These are phyloP conservation scores for Myotis brandtii DNA, from an alignment of 2,113 vertebrate genomes.

Conservation along the genomic window DNA sequence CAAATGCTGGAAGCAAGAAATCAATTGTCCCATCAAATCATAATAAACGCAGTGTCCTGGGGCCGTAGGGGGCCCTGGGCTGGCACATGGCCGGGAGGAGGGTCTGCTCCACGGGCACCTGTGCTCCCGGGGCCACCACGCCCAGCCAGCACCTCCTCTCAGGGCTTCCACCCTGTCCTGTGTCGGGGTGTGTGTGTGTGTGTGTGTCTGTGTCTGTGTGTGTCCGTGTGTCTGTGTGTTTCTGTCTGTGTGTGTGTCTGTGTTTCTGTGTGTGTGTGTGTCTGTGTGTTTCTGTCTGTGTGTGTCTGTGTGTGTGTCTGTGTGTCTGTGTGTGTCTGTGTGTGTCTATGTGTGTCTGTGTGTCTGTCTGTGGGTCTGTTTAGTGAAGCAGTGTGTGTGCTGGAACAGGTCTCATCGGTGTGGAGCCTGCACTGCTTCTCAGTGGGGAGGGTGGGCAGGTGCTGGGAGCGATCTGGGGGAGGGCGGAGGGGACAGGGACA, in stretches of 20 bases:
- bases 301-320: not conserved
- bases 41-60: not conserved
- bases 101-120: too few relatives aligned
- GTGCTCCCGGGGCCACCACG: too few relatives aligned
- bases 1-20: not conserved
- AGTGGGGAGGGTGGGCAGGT: rapidly evolving
- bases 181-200: not conserved
- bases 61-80: too few relatives aligned
- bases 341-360: not conserved
- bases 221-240: not conserved
- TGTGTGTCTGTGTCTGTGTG: not conserved
- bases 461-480: not conserved
- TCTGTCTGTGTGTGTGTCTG: not conserved
- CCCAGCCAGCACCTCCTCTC: too few relatives aligned
- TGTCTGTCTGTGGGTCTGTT: not conserved
- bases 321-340: not conserved
- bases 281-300: too few relatives aligned
- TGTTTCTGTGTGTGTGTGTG: not conserved
- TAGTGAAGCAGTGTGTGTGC: not conserved
- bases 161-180: too few relatives aligned
- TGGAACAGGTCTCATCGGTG: too few relatives aligned
- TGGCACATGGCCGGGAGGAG: too few relatives aligned
- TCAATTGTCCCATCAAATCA: not conserved
- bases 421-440: too few relatives aligned
- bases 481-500: not conserved